Evolutionary conservation across 2,113 vertebrate species (phyloP).

Genomic region (Pomatostomus ruficeps): DNA sequence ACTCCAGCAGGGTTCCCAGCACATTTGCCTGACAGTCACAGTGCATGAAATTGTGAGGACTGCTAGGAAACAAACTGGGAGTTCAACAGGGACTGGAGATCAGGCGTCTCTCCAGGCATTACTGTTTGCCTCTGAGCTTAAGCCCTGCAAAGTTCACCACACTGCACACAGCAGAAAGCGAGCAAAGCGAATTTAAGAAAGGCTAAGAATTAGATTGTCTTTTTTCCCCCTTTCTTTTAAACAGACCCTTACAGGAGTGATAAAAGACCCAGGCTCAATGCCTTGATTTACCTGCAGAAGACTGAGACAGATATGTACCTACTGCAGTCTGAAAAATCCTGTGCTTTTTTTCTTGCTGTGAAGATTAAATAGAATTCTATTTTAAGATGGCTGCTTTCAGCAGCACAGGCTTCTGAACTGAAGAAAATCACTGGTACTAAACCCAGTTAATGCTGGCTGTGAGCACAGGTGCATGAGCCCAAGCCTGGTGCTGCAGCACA

Average conservation of each 20-base stretch:
- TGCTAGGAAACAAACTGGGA: neutral
- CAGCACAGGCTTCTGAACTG: neutral
- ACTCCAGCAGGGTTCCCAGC: neutral
- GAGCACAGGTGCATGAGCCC: neutral
- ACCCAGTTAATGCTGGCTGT: neutral
- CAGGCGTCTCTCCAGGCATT: neutral
- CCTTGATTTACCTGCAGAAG: neutral
- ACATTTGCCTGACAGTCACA: neutral
- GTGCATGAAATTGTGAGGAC: neutral
- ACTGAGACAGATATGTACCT: neutral
- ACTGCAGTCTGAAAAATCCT: neutral
- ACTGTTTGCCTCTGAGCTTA: neutral
- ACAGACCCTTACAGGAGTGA: neutral
- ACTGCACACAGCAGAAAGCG: neutral
- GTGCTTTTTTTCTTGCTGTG: neutral
- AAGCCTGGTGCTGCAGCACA: neutral
- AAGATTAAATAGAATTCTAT: constrained; percentile 10
- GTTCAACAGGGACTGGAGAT: neutral
- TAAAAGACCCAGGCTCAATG: neutral
- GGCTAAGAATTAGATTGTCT: neutral
- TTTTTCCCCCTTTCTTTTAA: neutral
- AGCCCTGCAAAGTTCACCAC: neutral
- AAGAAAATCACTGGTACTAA: neutral
- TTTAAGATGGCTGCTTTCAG: neutral
- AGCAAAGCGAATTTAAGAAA: neutral